These are phyloP conservation scores for Ormyrus rosae DNA, from an alignment of 2,888 invertebrate species.

Conservation along the genomic window DNA sequence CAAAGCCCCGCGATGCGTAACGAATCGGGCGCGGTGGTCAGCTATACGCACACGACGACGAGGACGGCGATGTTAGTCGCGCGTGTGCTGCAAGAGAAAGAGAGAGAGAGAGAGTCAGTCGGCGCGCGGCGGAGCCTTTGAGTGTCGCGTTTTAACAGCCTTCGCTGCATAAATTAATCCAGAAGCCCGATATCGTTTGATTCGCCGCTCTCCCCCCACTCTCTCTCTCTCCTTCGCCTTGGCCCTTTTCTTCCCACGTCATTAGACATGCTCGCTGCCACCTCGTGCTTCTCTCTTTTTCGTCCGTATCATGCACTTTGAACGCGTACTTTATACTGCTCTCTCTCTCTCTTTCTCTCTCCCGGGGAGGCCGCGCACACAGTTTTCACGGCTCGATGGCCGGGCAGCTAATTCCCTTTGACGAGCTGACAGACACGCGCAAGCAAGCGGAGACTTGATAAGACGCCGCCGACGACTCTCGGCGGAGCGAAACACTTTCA, in stretches of 20 bases:
- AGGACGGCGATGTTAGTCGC: conserved; percentile 63
- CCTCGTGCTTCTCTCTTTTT: conserved; percentile 50
- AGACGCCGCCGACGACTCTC: conserved; percentile 6
- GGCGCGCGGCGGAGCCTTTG: conserved; percentile 69
- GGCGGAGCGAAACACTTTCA: no score
- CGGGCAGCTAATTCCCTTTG: conserved; percentile 66
- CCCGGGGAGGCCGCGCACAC: conserved; percentile 45
- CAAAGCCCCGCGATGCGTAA: conserved; percentile 51
- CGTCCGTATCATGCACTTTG: conserved; percentile 50
- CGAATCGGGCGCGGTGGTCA: conserved; percentile 53
- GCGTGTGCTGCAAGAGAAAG: conserved; percentile 64
- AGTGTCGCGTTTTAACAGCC: conserved; percentile 75
- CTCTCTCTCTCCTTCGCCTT: conserved; percentile 34
- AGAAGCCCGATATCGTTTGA: conserved; percentile 75
- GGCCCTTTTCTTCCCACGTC: conserved; percentile 59
- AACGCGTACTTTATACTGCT: conserved; percentile 37
- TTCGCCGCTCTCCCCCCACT: conserved; percentile 67
- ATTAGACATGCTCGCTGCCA: conserved; percentile 54
- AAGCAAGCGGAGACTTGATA: conserved; percentile 30
- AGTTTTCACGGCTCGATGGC: conserved; percentile 67
- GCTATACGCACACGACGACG: no score
- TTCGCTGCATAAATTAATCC: conserved; percentile 75
- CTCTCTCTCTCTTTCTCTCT: background rate
- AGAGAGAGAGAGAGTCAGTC: conserved; percentile 27
- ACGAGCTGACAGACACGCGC: conserved; percentile 66